phyloP scores from a whole-genome alignment of 2,797 vertebrate genomes.

The Acrocephalus scirpaceus region DNA sequence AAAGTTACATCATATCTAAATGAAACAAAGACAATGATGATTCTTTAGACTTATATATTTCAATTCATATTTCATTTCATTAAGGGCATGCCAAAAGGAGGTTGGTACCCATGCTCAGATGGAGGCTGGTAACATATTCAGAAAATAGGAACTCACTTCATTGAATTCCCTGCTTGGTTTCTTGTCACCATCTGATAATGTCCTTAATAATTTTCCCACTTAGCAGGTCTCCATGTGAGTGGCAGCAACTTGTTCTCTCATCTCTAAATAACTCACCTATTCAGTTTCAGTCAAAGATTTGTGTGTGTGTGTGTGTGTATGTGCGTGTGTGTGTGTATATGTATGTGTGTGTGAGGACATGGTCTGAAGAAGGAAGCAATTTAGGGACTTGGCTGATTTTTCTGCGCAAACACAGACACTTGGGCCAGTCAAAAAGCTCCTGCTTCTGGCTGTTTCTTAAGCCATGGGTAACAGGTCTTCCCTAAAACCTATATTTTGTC shows the following conservation, averaged over 20 bases:
- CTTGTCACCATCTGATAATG: not conserved
- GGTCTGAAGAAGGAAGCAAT: not conserved
- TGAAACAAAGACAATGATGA: not conserved
- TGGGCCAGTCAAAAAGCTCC: not conserved
- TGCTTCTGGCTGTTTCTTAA: not conserved
- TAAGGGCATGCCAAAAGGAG: not conserved
- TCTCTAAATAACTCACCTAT: not conserved
- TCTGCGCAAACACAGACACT: not conserved
- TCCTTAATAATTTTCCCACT: not conserved
- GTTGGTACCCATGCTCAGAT: not conserved
- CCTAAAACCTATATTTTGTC: not conserved
- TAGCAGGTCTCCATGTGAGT: not conserved
- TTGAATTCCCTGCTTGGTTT: not conserved
- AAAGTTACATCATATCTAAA: not conserved
- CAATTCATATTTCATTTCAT: not conserved
- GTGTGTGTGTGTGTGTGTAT: not conserved
- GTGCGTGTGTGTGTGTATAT: not conserved
- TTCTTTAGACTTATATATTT: not conserved
- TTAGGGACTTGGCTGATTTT: not conserved
- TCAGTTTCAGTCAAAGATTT: not conserved
- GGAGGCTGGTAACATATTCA: not conserved
- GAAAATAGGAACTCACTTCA: not conserved
- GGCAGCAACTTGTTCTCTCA: not conserved
- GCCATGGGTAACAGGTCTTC: not conserved
- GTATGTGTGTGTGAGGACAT: not conserved